Evolutionary conservation across 1,140 invertebrate species (phyloP), one percentile per base, ranked within the genome.

Genomic region (Aphidius gifuensis): DNA sequence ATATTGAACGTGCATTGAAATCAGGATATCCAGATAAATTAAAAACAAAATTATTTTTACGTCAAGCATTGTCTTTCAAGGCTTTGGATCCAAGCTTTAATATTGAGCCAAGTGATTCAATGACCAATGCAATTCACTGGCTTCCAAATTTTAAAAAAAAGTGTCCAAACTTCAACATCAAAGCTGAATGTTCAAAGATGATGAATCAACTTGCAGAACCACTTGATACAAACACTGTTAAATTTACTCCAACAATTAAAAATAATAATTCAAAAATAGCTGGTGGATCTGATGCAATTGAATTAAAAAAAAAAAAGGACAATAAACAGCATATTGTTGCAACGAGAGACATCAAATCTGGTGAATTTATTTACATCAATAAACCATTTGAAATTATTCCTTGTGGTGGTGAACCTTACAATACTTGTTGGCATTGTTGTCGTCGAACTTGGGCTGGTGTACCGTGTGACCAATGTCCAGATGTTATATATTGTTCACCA

Each of bases 341-440:
- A n/a, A n/a, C n/a, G n/a, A n/a, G n/a, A n/a, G n/a, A 88, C 74
- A 83, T 90, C 55, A 72, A 80, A 65, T 83, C 86, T 23, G 92
- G 92, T 5, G 89, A 93, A 73, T 79, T 92, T 9, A 67, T 95
- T 7, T 87, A 87, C 45, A 79, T 88, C 49, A 92, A 94, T 79
- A 82, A 88, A 60, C 88, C 92, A 9, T 94, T 87, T 75, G 84
- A 86, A 46, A 84, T 84, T 9, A 80, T 90, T 4, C 72, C 92
- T 9, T 71, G 89, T 43, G 82, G 84, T 43, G 76, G 84, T 43
- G 83, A 86, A 70, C 80, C 80, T 56, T 77, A 82, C 38, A 84
- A 81, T 47, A 83, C 87, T 69, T 96, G 93, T 72, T 86, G 85
- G 71, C 82, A 89, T 66, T 96, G 93, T 74, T 84, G 89, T 63